Evolutionary conservation across 2,797 vertebrate species (phyloP).

Genomic region (Morelia viridis): DNA sequence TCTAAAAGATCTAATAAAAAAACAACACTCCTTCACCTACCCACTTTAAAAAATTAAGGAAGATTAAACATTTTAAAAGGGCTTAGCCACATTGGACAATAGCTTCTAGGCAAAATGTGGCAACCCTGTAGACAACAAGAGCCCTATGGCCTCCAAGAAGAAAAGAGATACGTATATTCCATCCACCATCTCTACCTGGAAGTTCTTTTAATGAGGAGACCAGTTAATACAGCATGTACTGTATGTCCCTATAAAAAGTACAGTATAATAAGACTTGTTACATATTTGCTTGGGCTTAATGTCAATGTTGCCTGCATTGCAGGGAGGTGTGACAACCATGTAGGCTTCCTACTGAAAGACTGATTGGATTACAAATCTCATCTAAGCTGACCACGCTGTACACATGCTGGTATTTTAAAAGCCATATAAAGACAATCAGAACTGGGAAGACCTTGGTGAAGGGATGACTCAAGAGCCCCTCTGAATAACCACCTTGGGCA

Average conservation of each 20-base stretch:
- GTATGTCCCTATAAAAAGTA: background rate
- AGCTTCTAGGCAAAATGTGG: background rate
- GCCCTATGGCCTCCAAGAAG: background rate
- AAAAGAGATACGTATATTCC: background rate
- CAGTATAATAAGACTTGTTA: background rate
- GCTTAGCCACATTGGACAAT: background rate
- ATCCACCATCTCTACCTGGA: background rate
- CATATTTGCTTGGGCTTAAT: background rate
- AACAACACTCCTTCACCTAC: background rate
- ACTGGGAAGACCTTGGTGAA: background rate
- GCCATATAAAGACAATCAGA: background rate
- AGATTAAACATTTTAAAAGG: background rate
- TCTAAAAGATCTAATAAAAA: background rate
- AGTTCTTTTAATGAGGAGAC: background rate
- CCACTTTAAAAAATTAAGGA: background rate
- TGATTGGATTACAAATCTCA: background rate
- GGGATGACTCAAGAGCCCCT: background rate
- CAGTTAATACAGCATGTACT: background rate
- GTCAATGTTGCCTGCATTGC: background rate
- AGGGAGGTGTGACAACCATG: background rate
- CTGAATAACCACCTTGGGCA: background rate
- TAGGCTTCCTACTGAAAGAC: background rate
- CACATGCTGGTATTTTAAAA: background rate
- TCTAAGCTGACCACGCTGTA: background rate
- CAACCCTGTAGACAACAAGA: background rate